These are phyloP conservation scores for Chrosomus eos DNA, from an alignment of 2,797 vertebrate species.

Conservation along the genomic window DNA sequence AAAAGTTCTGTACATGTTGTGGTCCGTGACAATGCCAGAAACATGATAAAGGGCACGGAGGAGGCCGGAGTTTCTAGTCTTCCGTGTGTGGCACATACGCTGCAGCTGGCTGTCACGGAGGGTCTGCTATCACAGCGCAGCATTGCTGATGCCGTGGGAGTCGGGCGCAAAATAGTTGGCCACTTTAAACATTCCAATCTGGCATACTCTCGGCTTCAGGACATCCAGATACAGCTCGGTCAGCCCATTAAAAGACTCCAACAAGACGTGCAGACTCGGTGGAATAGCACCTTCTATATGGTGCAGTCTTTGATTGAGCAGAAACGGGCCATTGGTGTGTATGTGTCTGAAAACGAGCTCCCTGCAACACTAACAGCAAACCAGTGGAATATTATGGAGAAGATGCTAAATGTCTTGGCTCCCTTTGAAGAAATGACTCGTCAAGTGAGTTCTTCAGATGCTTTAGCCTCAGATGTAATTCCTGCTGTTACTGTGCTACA, in stretches of 20 bases:
- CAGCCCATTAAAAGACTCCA: slow-evolving; percentile 26
- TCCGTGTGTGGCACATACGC: background rate
- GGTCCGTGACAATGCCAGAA: slow-evolving; percentile 37
- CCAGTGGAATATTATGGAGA: no score
- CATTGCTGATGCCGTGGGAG: slow-evolving; percentile 35
- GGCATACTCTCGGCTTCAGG: slow-evolving; percentile 10
- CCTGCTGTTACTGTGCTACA: no score
- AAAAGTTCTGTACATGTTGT: slow-evolving; percentile 36
- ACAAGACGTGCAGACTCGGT: slow-evolving; percentile 44
- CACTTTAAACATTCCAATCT: slow-evolving; percentile 55
- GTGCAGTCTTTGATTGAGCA: slow-evolving; percentile 28
- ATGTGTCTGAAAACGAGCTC: slow-evolving; percentile 1
- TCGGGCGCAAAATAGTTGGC: slow-evolving; percentile 34
- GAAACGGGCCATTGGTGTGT: background rate
- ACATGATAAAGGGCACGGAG: slow-evolving; percentile 40
- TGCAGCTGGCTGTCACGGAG: background rate
- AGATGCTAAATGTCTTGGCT: no score
- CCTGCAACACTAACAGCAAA: slow-evolving; percentile 8
- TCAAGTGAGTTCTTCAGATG: no score
- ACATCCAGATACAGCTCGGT: slow-evolving; percentile 27
- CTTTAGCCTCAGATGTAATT: no score
- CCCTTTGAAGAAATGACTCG: no score
- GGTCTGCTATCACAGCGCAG: slow-evolving; percentile 5
- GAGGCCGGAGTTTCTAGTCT: background rate
- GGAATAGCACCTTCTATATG: slow-evolving; percentile 52